Conservation (phyloP, 2,113 vertebrate genomes). For the Mustela lutreola region DNA sequence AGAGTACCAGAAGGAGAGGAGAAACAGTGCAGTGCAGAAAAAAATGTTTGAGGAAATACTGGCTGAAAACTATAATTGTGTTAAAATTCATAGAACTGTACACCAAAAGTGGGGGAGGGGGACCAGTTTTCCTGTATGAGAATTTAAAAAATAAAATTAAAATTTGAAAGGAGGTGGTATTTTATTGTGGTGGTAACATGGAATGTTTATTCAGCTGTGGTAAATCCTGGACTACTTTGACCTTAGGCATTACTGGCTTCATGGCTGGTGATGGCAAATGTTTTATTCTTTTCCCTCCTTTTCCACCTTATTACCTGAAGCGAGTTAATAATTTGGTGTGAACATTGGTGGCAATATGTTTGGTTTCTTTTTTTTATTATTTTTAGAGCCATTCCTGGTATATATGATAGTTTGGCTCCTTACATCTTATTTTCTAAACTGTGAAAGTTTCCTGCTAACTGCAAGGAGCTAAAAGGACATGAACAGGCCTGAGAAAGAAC, state of each 20-base stretch:
- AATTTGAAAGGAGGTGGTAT: not conserved
- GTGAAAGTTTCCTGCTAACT: not conserved
- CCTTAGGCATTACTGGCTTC: not conserved
- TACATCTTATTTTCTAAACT: slow-evolving; percentile 3
- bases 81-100: slow-evolving; percentile 42
- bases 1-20: not conserved
- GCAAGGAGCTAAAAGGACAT: not conserved
- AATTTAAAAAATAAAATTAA: slow-evolving; percentile 14
- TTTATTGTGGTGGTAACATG: not conserved
- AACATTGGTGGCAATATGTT: slow-evolving; percentile 9
- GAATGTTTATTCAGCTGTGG: slow-evolving; percentile 12
- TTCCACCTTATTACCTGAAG: not conserved
- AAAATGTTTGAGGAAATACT: not conserved
- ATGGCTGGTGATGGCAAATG: not conserved
- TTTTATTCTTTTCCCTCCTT: not conserved
- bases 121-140: not conserved
- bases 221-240: not conserved
- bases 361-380: not conserved
- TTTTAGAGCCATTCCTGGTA: not conserved
- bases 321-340: slow-evolving; percentile 24
- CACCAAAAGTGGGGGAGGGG: not conserved
- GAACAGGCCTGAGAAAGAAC: slow-evolving; percentile 1
- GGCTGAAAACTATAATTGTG: not conserved
- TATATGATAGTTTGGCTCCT: slow-evolving; percentile 17
- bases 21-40: not conserved